These are phyloP conservation scores for Cephalopholis sonnerati DNA, from an alignment of 2,113 vertebrate species.

Conservation along the genomic window DNA sequence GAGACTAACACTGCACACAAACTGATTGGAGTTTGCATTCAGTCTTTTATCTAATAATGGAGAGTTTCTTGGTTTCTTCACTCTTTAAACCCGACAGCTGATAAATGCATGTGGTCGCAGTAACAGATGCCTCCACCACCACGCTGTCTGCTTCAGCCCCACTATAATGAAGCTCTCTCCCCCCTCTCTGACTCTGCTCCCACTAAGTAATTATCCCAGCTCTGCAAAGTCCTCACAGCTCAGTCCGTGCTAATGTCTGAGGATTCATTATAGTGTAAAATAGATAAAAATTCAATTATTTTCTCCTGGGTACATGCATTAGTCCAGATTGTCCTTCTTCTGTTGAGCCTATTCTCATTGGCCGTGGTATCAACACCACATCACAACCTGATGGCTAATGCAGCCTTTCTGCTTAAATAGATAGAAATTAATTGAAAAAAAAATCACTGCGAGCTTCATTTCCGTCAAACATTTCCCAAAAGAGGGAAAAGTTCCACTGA, in stretches of 20 bases:
- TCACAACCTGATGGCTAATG: constrained; percentile 52
- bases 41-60: constrained; percentile 46
- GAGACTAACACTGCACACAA: not conserved
- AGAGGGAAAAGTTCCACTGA: constrained; percentile 39
- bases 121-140: constrained; percentile 44
- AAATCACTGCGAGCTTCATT: not conserved
- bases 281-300: constrained; percentile 83
- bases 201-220: constrained; percentile 69
- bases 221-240: constrained; percentile 54
- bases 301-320: constrained; percentile 66
- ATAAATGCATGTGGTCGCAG: constrained; percentile 30
- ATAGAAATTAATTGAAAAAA: constrained; percentile 45
- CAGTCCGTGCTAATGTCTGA: constrained; percentile 60
- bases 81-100: constrained; percentile 6
- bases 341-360: constrained; percentile 44
- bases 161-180: constrained; percentile 46
- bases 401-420: constrained; percentile 42
- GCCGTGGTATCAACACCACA: constrained; percentile 56
- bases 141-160: constrained; percentile 18
- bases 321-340: constrained; percentile 51
- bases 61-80: not conserved
- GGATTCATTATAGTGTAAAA: constrained; percentile 79
- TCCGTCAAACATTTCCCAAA: not conserved
- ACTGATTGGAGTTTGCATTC: constrained; percentile 12
- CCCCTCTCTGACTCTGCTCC: constrained; percentile 45